Base-by-base conservation (phyloP, 2,797 vertebrate genomes). In the Brotula barbata region DNA sequence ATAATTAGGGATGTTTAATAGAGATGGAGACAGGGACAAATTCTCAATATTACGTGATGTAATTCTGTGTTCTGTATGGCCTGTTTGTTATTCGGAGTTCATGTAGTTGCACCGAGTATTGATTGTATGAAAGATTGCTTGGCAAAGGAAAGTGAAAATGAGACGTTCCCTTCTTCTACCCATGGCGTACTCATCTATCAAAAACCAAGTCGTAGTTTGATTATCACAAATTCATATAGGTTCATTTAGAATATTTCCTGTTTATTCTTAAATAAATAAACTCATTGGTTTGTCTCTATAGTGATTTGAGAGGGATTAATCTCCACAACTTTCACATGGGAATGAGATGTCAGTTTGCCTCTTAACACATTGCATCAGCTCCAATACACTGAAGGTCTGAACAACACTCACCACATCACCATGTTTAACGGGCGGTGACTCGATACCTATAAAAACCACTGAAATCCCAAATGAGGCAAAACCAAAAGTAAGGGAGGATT, bases 71-170 rank as follows among this genome's bases (percentile, higher is more conserved):
- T 49, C 20, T 19, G 9, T 66, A 37, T 33, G 53, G 20, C 62
- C 81, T 71, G 50, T 82, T 85, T 64, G 64, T 81, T 80, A 77
- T 84, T 82, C 68, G 36, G 52, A 71, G 61, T 65, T 80, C 73
- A 78, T 74, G 43, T 72, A 63, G 33, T 71, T 72, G 58, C 60
- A 62, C 51, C 45, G 31, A 0, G 16, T 61, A 81, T 84, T 49
- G 77, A 82, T 76, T 59, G 28, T 19, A 58, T 50, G 48, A 77
- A 61, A 77, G 49, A 82, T 68, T 65, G 39, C 43, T 62, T 59
- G 67, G 41, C 46, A 64, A 74, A 64, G 59, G 6, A 50, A 77
- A 66, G 22, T 55, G 10, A 11, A 44, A 45, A n/a, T n/a, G 43
- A 56, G 48, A 11, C 1, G 0, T 23, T 65, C 33, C 22, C 6